Evolutionary conservation across 2,888 invertebrate species (phyloP), one percentile per base, ranked within the genome.

Genomic region (Micoletzkya japonica): DNA sequence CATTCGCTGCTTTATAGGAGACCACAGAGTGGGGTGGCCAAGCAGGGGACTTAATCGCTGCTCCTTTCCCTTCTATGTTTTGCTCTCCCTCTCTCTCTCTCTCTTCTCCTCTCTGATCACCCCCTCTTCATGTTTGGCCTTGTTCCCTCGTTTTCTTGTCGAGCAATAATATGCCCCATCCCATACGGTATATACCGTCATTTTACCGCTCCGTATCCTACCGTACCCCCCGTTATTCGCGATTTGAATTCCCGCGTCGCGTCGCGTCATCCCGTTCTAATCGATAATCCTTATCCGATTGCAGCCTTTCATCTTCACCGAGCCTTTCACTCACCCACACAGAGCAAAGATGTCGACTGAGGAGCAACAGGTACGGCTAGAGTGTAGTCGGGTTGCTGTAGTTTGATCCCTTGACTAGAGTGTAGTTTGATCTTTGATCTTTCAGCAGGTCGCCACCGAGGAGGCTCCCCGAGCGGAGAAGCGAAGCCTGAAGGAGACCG

Each of bases 381-480:
- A 44, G 20, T 14, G 44, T 10, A 20, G 10, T 44, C 10, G 10
- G 10, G 44, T 44, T 14, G 10, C 10, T 10, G 44, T 44, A 44
- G 20, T 14, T 44, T 44, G 44, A 44, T 10, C 44, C 20, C 10
- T 20, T 14, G 20, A 44, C 10, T 10, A 44, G 44, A 44, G 44
- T 44, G 44, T 20, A 44, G 20, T 10, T 10, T 14, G 44, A 14
- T 14, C 44, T 44, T 10, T 44, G 20, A 44, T 44, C 10, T 10
- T 14, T 44, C 44, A 54, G 64, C 39, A 57, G 44, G 30, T 58
- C n/a, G 49, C 50, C 20, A 49, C 57, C 1, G 68, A 68, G 58
- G 68, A 57, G 44, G 68, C 68, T 0, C 57, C 58, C 28, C 44
- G 58, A 4, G 68, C 68, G 10, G 68, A 68, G 68, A 68, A 68